phyloP scores from a whole-genome alignment of 1,140 invertebrate genomes.

The Chionoecetes opilio region DNA sequence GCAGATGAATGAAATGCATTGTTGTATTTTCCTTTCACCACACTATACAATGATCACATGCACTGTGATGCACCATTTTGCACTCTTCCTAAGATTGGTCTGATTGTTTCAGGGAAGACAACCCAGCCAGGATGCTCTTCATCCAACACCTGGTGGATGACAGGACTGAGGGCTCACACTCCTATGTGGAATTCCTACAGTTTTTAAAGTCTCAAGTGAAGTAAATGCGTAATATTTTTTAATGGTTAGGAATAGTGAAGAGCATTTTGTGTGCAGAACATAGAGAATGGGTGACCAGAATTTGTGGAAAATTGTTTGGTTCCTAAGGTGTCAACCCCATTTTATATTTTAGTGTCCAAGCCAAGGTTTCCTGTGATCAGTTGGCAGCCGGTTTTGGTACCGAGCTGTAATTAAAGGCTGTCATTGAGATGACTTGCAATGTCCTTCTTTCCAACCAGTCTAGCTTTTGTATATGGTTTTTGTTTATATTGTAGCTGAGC shows the following conservation, averaged over 20 bases:
- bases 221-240: slow-evolving; percentile 83
- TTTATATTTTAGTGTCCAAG: slow-evolving; percentile 22
- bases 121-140: slow-evolving; percentile 91
- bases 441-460: slow-evolving; percentile 17
- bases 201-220: slow-evolving; percentile 96
- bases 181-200: slow-evolving; percentile 99
- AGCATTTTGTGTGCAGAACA: neutral
- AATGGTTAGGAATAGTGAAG: slow-evolving; percentile 10
- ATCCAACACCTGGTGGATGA: slow-evolving; percentile 97
- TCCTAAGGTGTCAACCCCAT: slow-evolving; percentile 5
- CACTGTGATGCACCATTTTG: no score
- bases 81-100: no score
- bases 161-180: slow-evolving; percentile 95
- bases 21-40: no score
- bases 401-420: neutral
- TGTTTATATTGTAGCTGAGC: slow-evolving; percentile 16
- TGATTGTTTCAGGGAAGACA: slow-evolving; percentile 89
- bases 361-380: slow-evolving; percentile 27
- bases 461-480: slow-evolving; percentile 31
- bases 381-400: neutral
- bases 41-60: no score
- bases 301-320: neutral
- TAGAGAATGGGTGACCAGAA: neutral
- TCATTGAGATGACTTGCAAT: slow-evolving; percentile 18
- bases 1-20: no score